Base-by-base conservation (phyloP, 2,797 vertebrate genomes). In the Gadopsis bispinosus region DNA sequence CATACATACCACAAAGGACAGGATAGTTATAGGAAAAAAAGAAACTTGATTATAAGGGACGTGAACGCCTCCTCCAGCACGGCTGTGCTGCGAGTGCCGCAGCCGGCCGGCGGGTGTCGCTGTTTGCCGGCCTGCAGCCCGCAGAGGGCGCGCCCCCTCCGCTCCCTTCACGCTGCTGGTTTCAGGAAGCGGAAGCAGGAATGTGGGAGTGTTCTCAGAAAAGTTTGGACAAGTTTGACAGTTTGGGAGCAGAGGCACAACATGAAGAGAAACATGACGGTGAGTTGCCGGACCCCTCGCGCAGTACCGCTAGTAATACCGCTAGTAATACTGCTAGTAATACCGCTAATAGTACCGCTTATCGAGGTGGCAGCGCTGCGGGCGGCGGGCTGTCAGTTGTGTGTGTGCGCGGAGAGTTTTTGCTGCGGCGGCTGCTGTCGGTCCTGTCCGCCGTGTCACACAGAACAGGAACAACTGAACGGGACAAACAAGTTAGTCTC, bases 111-210 rank as follows among this genome's bases (percentile, higher is more conserved):
- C 55, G 84, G 87, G 59, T 6, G 89, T 64, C 79, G 22, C 72
- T 58, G 76, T 83, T 86, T 14, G 48, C 13, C 66, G 59, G 11
- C 12, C 54, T 4, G 20, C 67, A 3, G 53, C 35, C 26, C 22
- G 37, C 11, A 0, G 33, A 61, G 37, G 85, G 75, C 89, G 68
- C 90, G 50, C 87, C 86, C 56, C 80, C 71, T 16, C 70, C 80
- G 1, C 73, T 29, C 69, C 48, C 60, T 69, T 55, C 81, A 62
- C 33, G 75, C 76, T 48, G 78, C 75, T 75, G 81, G 29, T 84
- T 90, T 87, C 84, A 93, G 93, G 93, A 94, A 94, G 93, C 93
- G 93, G 93, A 94, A 94, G 91, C 84, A 85, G 91, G 92, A 91
- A 91, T 91, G 81, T 83, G 73, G 84, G 88, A 81, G 77, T 79